phyloP scores from a whole-genome alignment of 2,888 invertebrate species.

The Noctua pronuba region DNA sequence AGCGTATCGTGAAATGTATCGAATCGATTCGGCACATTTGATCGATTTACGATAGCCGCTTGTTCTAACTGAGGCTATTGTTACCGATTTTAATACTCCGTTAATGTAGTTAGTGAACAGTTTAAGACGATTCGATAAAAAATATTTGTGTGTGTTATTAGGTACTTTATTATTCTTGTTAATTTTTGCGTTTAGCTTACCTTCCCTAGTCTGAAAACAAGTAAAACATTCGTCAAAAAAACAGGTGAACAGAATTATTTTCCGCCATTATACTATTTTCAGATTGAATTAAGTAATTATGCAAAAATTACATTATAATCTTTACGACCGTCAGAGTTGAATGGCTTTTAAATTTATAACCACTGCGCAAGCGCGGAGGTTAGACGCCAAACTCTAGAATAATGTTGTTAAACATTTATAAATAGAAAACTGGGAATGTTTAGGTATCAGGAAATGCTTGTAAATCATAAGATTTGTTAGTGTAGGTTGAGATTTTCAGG shows the following conservation, averaged over 20 bases:
- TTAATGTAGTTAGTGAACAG: conserved; percentile 25
- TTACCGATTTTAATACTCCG: conserved; percentile 64
- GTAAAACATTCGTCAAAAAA: not conserved
- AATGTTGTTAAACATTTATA: conserved; percentile 62
- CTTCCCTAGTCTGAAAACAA: not conserved
- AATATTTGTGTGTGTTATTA: not conserved
- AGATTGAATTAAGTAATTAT: conserved; percentile 42
- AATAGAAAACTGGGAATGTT: conserved; percentile 58
- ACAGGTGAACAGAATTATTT: not conserved
- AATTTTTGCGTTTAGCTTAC: not conserved
- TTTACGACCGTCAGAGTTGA: conserved; percentile 63
- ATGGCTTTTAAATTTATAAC: conserved; percentile 68
- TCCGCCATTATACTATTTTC: conserved; percentile 14
- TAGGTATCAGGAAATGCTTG: conserved; percentile 56
- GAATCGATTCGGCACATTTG: conserved; percentile 64
- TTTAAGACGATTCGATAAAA: not conserved
- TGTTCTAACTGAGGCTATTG: conserved; percentile 68
- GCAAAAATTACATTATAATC: conserved; percentile 53
- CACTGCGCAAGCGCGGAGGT: conserved; percentile 51
- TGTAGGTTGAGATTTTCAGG: conserved; percentile 49
- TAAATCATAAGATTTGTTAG: conserved; percentile 61
- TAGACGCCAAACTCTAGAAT: conserved; percentile 61
- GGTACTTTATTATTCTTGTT: not conserved
- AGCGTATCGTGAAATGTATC: conserved; percentile 60
- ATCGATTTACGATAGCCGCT: conserved; percentile 62